A percentile compares a stretch with the other conserved stretches of the same genome.
These are phyloP conservation scores for Campoletis sonorensis DNA, from an alignment of 1,140 invertebrate species.

Conservation along the genomic window DNA sequence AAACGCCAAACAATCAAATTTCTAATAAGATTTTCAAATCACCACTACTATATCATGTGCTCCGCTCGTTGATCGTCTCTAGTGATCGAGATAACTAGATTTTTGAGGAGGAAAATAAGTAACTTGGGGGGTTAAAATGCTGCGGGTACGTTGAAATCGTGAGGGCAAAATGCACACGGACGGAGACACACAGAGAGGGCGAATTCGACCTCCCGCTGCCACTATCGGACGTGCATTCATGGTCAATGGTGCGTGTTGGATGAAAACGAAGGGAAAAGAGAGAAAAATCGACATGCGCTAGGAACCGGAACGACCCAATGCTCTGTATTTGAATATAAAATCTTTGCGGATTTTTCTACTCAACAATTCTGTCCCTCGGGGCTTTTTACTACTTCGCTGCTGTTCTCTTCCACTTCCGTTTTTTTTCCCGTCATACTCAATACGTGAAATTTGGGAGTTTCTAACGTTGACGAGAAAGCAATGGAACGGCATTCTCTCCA, in stretches of 20 bases:
- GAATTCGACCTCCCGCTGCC: conserved; percentile 21
- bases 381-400: conserved; percentile 4
- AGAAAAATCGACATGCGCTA: conserved; percentile 26
- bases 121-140: conserved; percentile 42
- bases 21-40: neutral
- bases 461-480: neutral
- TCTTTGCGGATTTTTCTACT: neutral
- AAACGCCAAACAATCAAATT: neutral
- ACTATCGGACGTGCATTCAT: conserved; percentile 71
- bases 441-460: neutral
- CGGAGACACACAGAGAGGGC: conserved; percentile 11
- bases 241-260: conserved; percentile 75
- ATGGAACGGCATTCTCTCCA: neutral
- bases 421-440: too few relatives aligned
- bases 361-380: neutral
- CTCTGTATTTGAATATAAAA: conserved; percentile 1
- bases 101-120: conserved; percentile 64
- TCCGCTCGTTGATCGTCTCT: neutral
- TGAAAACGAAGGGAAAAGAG: conserved; percentile 71
- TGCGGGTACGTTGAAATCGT: neutral
- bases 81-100: conserved; percentile 72
- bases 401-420: neutral
- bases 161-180: neutral
- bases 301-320: neutral
- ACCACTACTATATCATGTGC: too few relatives aligned